Percentiles rank a stretch among this genome's conserved stretches.
phyloP scores from a whole-genome alignment of 1,140 invertebrate genomes.

The Macrobrachium rosenbergii region DNA sequence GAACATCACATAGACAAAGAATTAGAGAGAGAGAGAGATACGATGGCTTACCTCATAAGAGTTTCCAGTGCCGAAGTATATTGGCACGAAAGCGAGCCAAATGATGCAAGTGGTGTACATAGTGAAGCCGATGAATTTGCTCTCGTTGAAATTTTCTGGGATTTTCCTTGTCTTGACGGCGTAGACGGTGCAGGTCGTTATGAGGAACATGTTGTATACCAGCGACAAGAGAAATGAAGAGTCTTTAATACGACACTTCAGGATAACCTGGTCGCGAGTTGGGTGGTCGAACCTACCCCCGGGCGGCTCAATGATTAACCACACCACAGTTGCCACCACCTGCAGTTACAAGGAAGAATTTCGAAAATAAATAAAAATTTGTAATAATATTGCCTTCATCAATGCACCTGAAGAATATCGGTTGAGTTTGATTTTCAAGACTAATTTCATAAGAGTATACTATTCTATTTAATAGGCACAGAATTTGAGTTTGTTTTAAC shows the following conservation, averaged over 20 bases:
- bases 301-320: slow-evolving; percentile 76
- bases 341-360: slow-evolving; percentile 55
- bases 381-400: not conserved
- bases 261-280: slow-evolving; percentile 72
- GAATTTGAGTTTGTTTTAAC: too few species aligned
- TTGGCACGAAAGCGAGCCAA: slow-evolving; percentile 78
- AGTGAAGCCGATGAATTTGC: slow-evolving; percentile 78
- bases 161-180: slow-evolving; percentile 78
- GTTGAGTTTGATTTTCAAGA: too few species aligned
- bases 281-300: slow-evolving; percentile 73
- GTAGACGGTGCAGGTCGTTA: slow-evolving; percentile 77
- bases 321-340: slow-evolving; percentile 72
- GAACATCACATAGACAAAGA: not conserved
- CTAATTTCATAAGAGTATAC: too few species aligned
- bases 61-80: slow-evolving; percentile 77
- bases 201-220: slow-evolving; percentile 77
- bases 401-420: too few species aligned
- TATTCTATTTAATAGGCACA: too few species aligned
- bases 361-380: not conserved
- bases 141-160: slow-evolving; percentile 79
- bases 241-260: slow-evolving; percentile 77
- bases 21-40: slow-evolving; percentile 2
- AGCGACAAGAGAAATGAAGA: slow-evolving; percentile 77
- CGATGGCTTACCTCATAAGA: slow-evolving; percentile 72
- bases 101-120: slow-evolving; percentile 80